phyloP scores from a whole-genome alignment of 2,113 vertebrate species.

The Sula dactylatra region DNA sequence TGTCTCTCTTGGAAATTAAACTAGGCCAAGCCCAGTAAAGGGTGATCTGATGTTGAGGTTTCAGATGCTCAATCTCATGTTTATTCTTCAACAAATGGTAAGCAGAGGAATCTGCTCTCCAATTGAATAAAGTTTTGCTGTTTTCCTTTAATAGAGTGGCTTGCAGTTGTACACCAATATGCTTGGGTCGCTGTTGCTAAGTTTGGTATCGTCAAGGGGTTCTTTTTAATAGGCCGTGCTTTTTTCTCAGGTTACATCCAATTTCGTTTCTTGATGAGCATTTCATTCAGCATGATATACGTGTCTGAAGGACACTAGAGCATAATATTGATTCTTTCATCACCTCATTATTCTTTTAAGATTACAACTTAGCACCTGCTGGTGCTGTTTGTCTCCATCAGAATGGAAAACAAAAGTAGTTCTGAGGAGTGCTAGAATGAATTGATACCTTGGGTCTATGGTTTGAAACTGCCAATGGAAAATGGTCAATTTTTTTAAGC shows the following conservation, averaged over 20 bases:
- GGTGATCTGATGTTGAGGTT: background rate
- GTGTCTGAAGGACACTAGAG: background rate
- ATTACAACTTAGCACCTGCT: background rate
- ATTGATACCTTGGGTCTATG: background rate
- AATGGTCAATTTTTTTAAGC: background rate
- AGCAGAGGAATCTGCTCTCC: background rate
- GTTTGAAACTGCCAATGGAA: background rate
- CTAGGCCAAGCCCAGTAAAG: background rate
- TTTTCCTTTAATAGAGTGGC: background rate
- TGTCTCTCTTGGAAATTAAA: background rate
- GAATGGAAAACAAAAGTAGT: background rate
- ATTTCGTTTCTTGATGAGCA: background rate
- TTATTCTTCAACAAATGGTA: background rate
- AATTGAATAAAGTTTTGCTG: background rate
- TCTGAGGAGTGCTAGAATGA: background rate
- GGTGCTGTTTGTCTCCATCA: background rate
- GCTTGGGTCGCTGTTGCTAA: background rate
- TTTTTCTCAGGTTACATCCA: background rate
- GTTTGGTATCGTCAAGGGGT: background rate
- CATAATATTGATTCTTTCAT: background rate
- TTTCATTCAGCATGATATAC: background rate
- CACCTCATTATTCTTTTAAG: background rate
- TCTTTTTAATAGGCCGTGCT: background rate
- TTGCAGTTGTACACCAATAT: background rate
- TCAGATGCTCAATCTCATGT: background rate